A percentile compares a stretch with the other conserved stretches of the same genome.
phyloP scores from a whole-genome alignment of 2,888 invertebrate genomes.

The Idaea straminata region DNA sequence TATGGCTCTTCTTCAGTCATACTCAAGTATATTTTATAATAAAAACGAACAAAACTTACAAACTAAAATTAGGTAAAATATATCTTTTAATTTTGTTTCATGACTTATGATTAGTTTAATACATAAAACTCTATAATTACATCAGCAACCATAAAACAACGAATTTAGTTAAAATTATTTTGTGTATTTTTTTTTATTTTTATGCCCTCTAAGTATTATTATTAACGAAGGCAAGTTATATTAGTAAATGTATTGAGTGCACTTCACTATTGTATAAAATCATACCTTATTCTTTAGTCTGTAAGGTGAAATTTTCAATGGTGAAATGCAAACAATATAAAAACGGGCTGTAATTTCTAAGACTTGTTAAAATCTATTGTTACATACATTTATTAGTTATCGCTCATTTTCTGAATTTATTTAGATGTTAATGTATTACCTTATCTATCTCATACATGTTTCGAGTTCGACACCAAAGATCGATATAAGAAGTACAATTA shows the following conservation, averaged over 20 bases:
- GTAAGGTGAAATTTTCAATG: conserved; percentile 12
- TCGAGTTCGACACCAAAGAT: conserved; percentile 68
- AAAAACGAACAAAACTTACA: background rate
- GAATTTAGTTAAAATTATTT: conserved; percentile 19
- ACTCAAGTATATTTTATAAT: background rate
- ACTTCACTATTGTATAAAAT: conserved; percentile 19
- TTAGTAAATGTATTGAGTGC: conserved; percentile 20
- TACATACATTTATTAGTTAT: conserved; percentile 26
- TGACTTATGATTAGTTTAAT: background rate
- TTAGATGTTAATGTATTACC: conserved; percentile 28
- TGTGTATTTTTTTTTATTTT: conserved; percentile 20
- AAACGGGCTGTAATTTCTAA: conserved; percentile 64
- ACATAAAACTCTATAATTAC: background rate
- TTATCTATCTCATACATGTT: conserved; percentile 39
- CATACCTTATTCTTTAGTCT: background rate
- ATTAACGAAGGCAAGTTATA: conserved; percentile 16
- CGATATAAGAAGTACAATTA: conserved; percentile 51
- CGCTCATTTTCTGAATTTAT: conserved; percentile 31
- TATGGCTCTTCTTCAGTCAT: no score
- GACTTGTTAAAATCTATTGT: conserved; percentile 57
- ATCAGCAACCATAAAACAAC: conserved; percentile 18
- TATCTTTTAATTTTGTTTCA: background rate
- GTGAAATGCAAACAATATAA: conserved; percentile 34
- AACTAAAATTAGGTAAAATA: background rate
- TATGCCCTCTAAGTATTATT: conserved; percentile 25